Conservation (phyloP, 2,797 vertebrate genomes). For the Parotocinclus haroldoi region DNA sequence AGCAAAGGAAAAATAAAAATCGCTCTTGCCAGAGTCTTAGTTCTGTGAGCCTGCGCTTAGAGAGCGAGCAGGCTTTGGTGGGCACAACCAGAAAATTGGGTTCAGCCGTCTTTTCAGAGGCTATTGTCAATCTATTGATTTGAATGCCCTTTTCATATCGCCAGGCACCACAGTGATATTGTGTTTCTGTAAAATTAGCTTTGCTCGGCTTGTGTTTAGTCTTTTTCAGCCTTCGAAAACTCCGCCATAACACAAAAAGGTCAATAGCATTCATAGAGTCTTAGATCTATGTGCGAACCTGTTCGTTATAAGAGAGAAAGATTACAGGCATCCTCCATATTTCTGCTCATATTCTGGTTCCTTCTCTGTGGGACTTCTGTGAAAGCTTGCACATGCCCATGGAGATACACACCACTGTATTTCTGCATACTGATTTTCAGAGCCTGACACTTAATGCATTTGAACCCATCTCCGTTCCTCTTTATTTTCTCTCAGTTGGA, state of each 20-base stretch:
- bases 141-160: constrained; percentile 96
- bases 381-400: constrained; percentile 2
- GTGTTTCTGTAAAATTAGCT: constrained; percentile 92
- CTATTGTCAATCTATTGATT: constrained; percentile 94
- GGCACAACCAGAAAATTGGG: constrained; percentile 84
- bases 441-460: constrained; percentile 20
- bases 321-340: constrained; percentile 92
- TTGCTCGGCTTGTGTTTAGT: constrained; percentile 80
- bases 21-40: constrained; percentile 3
- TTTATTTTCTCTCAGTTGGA: constrained; percentile 42
- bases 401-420: constrained; percentile 14
- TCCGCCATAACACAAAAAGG: constrained; percentile 86
- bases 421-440: constrained; percentile 3
- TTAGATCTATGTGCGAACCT: constrained; percentile 83
- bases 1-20: constrained; percentile 15
- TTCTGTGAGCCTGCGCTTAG: background rate
- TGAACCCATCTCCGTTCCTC: constrained; percentile 30
- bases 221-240: constrained; percentile 62
- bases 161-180: constrained; percentile 80
- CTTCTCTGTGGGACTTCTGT: constrained; percentile 45
- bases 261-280: constrained; percentile 95
- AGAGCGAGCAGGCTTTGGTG: constrained; percentile 30
- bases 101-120: constrained; percentile 88
- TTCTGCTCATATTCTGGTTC: constrained; percentile 76
- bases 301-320: constrained; percentile 66